These are phyloP conservation scores for Anthopleura xanthogrammica DNA, from an alignment of 92 coral and sea anemone genomes.

Conservation along the genomic window DNA sequence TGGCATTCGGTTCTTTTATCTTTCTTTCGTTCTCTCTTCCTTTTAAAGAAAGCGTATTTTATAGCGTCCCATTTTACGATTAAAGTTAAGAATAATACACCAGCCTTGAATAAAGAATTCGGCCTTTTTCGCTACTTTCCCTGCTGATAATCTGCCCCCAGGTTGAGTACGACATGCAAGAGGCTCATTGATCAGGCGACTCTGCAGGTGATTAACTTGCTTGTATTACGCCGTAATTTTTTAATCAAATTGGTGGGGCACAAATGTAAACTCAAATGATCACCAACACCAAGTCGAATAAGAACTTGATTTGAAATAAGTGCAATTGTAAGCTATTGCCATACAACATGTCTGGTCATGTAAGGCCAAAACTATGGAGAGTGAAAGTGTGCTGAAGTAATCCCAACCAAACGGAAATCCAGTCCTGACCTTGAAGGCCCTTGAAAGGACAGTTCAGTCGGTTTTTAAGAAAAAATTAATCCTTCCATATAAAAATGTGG, in stretches of 20 bases:
- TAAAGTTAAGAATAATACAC: neutral
- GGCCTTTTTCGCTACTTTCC: neutral
- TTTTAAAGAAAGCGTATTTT: too few species aligned
- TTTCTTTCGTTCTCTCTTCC: neutral
- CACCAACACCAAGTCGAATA: neutral
- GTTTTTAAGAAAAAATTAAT: neutral
- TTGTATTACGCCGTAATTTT: conserved; percentile 7
- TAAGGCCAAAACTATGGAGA: neutral
- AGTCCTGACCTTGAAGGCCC: neutral
- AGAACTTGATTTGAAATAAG: neutral
- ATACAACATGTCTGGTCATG: conserved; percentile 8
- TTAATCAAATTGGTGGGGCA: conserved; percentile 3
- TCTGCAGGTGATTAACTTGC: conserved; percentile 7
- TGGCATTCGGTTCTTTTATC: too few species aligned
- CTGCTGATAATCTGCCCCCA: conserved; percentile 6
- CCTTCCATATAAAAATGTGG: neutral
- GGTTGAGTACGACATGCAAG: neutral
- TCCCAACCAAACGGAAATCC: neutral
- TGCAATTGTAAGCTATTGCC: neutral
- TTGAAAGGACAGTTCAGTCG: neutral
- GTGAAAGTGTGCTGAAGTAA: conserved; percentile 1
- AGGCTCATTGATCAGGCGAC: conserved; percentile 3
- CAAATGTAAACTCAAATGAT: conserved; percentile 1
- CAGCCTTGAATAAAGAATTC: neutral
- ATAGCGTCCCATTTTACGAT: neutral